phyloP scores from a whole-genome alignment of 2,797 vertebrate species.

The Triplophysa bombifrons region DNA sequence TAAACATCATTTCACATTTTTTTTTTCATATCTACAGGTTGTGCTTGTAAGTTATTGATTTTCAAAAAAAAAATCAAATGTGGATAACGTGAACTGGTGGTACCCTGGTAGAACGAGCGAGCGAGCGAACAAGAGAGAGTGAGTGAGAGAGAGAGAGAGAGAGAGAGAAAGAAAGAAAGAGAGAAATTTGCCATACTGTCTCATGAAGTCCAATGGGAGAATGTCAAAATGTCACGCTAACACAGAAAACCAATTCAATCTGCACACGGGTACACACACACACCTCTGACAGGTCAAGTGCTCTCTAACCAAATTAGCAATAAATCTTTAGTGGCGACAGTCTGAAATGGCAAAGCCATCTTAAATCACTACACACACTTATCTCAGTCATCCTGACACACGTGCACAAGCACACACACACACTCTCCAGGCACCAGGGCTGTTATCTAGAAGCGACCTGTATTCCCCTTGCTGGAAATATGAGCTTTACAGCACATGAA shows the following conservation, averaged over 20 bases:
- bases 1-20: not conserved
- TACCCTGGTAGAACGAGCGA: too few species aligned
- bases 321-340: conserved; percentile 65
- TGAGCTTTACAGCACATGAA: conserved; percentile 35
- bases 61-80: too few species aligned
- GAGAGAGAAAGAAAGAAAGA: not conserved
- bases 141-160: not conserved
- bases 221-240: conserved; percentile 15
- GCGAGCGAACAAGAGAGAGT: too few species aligned
- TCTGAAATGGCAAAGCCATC: conserved; percentile 62
- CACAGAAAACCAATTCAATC: conserved; percentile 52
- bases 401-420: conserved; percentile 24
- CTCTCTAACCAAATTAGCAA: conserved; percentile 64
- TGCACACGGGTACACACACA: conserved; percentile 24
- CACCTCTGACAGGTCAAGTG: conserved; percentile 62
- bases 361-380: conserved; percentile 57
- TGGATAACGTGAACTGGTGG: too few species aligned
- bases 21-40: not conserved
- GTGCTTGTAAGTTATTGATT: not conserved
- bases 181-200: not conserved
- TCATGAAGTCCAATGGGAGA: conserved; percentile 24
- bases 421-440: not conserved
- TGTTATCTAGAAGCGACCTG: conserved; percentile 1
- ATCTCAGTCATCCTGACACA: conserved; percentile 24
- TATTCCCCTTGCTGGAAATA: conserved; percentile 9